Conservation (phyloP, 2,113 vertebrate genomes). For the Protobothrops mucrosquamatus region DNA sequence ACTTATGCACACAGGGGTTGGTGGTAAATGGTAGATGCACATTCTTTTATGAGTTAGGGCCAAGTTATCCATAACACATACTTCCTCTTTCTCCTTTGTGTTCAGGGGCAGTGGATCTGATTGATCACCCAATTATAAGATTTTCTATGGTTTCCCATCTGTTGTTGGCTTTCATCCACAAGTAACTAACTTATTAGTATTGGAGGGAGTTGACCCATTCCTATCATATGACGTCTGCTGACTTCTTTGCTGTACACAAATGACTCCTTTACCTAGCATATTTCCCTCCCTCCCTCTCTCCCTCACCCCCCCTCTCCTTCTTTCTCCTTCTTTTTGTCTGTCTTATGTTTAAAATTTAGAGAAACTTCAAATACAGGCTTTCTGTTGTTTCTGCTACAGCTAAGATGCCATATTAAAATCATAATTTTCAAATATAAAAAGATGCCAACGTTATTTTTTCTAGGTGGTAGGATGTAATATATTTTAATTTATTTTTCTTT, state of each 20-base stretch:
- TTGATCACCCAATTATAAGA: neutral
- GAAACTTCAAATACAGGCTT: neutral
- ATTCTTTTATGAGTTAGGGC: neutral
- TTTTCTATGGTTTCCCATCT: neutral
- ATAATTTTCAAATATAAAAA: conserved; percentile 2
- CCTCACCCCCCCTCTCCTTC: neutral
- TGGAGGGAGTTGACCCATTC: neutral
- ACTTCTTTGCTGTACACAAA: neutral
- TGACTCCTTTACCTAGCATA: neutral
- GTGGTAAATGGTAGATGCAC: neutral
- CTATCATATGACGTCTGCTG: neutral
- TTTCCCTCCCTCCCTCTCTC: conserved; percentile 19
- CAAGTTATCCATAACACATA: neutral
- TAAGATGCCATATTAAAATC: conserved; percentile 22
- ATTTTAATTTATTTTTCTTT: conserved; percentile 40
- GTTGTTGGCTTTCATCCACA: neutral
- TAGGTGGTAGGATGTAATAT: conserved; percentile 18
- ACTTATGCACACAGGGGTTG: too few species aligned
- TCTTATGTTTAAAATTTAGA: neutral
- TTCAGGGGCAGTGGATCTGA: neutral
- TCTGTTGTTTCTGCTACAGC: neutral
- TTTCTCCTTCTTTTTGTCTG: neutral
- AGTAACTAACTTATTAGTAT: neutral
- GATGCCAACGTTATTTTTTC: conserved; percentile 2
- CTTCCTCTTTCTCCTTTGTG: neutral